A percentile compares a stretch with the other conserved stretches of the same genome.
phyloP scores from a whole-genome alignment of 2,888 invertebrate species.

The Drosophila leonis region DNA sequence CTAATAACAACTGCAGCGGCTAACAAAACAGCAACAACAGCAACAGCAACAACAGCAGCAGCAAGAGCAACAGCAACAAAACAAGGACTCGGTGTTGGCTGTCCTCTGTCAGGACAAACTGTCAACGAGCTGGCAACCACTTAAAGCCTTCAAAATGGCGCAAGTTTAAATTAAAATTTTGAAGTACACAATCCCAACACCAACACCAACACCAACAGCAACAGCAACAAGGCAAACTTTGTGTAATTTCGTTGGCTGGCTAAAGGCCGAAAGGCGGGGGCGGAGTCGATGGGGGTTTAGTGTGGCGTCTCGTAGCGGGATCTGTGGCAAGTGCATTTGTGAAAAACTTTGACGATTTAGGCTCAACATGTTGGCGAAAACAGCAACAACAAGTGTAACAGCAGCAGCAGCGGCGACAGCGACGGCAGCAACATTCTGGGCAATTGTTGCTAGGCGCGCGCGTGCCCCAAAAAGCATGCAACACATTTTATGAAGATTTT shows the following conservation, averaged over 20 bases:
- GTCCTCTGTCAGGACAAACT: slow-evolving; percentile 73
- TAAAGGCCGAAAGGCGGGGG: slow-evolving; percentile 2
- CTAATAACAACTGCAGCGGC: slow-evolving; percentile 76
- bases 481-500: slow-evolving; percentile 71
- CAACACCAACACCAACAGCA: slow-evolving; percentile 43
- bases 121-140: slow-evolving; percentile 82
- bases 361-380: slow-evolving; percentile 80
- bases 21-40: slow-evolving; percentile 34
- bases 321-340: slow-evolving; percentile 76
- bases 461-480: slow-evolving; percentile 66
- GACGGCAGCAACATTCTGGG: slow-evolving; percentile 39
- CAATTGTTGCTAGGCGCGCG: slow-evolving; percentile 62
- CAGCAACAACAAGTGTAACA: slow-evolving; percentile 39
- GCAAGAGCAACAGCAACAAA: slow-evolving; percentile 20
- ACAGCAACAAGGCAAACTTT: slow-evolving; percentile 69
- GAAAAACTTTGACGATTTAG: slow-evolving; percentile 83
- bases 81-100: slow-evolving; percentile 31
- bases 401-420: slow-evolving; percentile 12
- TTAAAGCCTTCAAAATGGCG: slow-evolving; percentile 82
- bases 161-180: slow-evolving; percentile 83
- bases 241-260: slow-evolving; percentile 68
- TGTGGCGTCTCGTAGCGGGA: slow-evolving; percentile 41
- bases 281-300: slow-evolving; percentile 2
- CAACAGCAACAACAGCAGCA: slow-evolving; percentile 21
- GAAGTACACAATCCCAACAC: slow-evolving; percentile 70